phyloP scores from a whole-genome alignment of 2,113 vertebrate genomes.

The Catharus minimus region DNA sequence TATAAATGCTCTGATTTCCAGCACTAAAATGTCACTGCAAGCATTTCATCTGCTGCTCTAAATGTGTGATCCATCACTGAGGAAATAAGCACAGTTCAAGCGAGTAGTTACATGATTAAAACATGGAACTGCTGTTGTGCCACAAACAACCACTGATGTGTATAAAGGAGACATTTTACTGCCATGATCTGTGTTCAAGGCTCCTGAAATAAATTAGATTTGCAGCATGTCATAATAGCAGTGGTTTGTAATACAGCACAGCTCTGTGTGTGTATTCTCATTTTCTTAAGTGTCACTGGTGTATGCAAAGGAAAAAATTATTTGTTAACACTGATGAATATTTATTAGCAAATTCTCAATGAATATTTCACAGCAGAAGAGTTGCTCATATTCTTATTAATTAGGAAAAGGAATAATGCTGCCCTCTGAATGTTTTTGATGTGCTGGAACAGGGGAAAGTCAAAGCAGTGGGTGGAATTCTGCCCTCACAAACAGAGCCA shows the following conservation, averaged over 20 bases:
- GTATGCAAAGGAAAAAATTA: constrained; percentile 9
- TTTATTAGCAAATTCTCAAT: constrained; percentile 43
- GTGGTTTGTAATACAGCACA: neutral
- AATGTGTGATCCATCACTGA: neutral
- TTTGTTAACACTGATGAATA: constrained; percentile 54
- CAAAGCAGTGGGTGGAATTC: neutral
- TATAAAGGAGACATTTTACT: constrained; percentile 11
- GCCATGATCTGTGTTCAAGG: neutral
- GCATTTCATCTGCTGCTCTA: neutral
- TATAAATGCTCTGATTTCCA: constrained; percentile 5
- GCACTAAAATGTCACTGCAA: constrained; percentile 18
- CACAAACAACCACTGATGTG: neutral
- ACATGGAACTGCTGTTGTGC: neutral
- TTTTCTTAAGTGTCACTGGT: constrained; percentile 35
- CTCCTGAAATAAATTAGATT: constrained; percentile 40
- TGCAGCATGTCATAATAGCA: constrained; percentile 15
- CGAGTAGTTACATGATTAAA: constrained; percentile 28
- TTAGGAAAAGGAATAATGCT: constrained; percentile 21
- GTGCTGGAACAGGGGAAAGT: neutral
- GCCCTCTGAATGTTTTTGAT: neutral
- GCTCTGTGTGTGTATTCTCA: neutral
- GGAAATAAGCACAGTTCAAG: constrained; percentile 22
- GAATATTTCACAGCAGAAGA: constrained; percentile 34
- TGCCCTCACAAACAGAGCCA: neutral
- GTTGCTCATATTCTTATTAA: constrained; percentile 25